Conservation (phyloP, 1,140 invertebrate species). For the Drosophila ficusphila region DNA sequence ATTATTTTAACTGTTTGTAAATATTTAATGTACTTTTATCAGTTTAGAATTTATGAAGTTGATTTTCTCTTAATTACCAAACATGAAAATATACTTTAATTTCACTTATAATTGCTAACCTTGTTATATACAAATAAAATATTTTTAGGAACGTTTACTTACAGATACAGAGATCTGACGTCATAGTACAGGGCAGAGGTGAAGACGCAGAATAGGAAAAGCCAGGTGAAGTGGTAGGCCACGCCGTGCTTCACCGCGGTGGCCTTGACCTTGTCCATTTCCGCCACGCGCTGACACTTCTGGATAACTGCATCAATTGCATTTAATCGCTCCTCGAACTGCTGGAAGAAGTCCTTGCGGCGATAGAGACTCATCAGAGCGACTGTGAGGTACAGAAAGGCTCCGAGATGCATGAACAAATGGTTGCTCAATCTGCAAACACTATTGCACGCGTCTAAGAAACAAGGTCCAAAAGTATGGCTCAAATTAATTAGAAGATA, state of each 20-base stretch:
- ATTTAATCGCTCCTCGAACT: conserved; percentile 59
- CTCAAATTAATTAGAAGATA: conserved; percentile 54
- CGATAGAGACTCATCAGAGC: conserved; percentile 64
- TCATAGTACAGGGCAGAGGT: conserved; percentile 63
- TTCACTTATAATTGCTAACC: too few relatives aligned
- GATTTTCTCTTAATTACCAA: too few relatives aligned
- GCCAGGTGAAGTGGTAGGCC: conserved; percentile 69
- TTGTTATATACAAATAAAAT: too few relatives aligned
- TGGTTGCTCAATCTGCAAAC: conserved; percentile 66
- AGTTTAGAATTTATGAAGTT: too few relatives aligned
- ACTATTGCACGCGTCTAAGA: conserved; percentile 56
- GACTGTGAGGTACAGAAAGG: conserved; percentile 69
- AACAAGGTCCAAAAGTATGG: conserved; percentile 25
- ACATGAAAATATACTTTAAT: background rate
- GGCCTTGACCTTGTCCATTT: conserved; percentile 52
- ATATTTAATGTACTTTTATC: too few relatives aligned
- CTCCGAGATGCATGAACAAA: conserved; percentile 70
- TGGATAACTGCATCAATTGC: conserved; percentile 63
- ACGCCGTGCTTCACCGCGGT: conserved; percentile 55
- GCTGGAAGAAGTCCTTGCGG: conserved; percentile 69
- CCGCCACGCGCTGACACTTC: conserved; percentile 59
- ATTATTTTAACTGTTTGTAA: too few relatives aligned
- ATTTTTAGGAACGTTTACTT: too few relatives aligned
- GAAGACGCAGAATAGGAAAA: conserved; percentile 62
- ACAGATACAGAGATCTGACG: conserved; percentile 53